phyloP scores from a whole-genome alignment of 1,140 invertebrate species.

The Drosophila sechellia region DNA sequence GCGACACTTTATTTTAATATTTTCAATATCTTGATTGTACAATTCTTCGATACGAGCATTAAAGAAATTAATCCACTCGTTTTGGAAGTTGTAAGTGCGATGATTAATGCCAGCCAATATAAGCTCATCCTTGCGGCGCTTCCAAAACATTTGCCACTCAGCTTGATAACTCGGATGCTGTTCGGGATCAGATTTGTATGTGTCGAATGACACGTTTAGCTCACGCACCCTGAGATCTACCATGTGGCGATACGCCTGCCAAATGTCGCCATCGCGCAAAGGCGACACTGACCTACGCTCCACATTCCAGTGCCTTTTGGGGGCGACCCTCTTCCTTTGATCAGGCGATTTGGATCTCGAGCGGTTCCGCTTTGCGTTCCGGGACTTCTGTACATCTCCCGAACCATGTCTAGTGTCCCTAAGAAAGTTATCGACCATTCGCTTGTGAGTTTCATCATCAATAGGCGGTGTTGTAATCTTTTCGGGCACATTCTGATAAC shows the following conservation, averaged over 20 bases:
- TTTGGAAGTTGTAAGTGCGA: constrained; percentile 91
- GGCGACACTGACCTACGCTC: constrained; percentile 68
- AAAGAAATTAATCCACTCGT: constrained; percentile 93
- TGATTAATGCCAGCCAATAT: constrained; percentile 88
- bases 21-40: constrained; percentile 86
- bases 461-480: constrained; percentile 14
- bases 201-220: constrained; percentile 53
- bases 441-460: constrained; percentile 73
- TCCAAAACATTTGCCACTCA: constrained; percentile 94
- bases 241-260: constrained; percentile 76
- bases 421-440: constrained; percentile 72
- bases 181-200: constrained; percentile 88
- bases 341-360: constrained; percentile 44
- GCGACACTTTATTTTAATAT: constrained; percentile 81
- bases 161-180: constrained; percentile 92
- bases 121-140: constrained; percentile 73
- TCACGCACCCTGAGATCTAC: constrained; percentile 70
- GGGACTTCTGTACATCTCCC: constrained; percentile 1
- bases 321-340: constrained; percentile 20
- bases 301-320: constrained; percentile 42
- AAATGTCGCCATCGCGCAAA: constrained; percentile 63
- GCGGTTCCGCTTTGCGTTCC: constrained; percentile 41
- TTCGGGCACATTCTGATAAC: constrained; percentile 8
- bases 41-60: constrained; percentile 91
- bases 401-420: constrained; percentile 43